Base-by-base conservation (phyloP, 2,888 invertebrate species). In the Julus scanicus region DNA sequence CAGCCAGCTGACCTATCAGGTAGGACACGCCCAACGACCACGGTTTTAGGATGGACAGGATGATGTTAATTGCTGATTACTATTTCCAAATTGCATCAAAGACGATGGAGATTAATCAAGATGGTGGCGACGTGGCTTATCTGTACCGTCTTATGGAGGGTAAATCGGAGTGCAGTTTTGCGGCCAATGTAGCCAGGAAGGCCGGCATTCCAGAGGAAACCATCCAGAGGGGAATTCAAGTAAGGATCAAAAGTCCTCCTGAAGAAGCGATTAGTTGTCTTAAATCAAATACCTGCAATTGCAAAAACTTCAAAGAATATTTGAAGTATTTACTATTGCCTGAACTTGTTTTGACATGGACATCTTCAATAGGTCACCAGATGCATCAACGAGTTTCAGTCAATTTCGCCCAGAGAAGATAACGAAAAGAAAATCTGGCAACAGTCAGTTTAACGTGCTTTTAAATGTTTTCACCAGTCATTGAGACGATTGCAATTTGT, bases 61-160 rank as follows among this genome's bases (percentile, higher is more conserved):
- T 44, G 44, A 44, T 44, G 5, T 44, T 44, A 44, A 44, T 44
- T 44, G 44, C 0, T 8, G 44, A 44, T 44, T 44, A 2, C 0
- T 8, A 44, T 87, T 5, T 87, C 8, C 37, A 13, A 17, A 44
- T 39, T 87, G 8, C 29, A 37, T 29, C 29, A 71, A 83, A 95
- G 95, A 94, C 94, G 2, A 94, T 95, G 92, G 95, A 95, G 90
- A 94, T 94, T 90, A 91, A 94, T n/a, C 90, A 94, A 15, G 92
- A 93, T 88, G 93, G 94, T 86, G 93, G 93, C 37, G 93, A 94
- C 89, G 92, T 96, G 17, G 94, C 95, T 4, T 96, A 95, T 91
- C 92, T 96, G 83, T 95, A 94, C 92, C 94, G 95, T 89, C 91
- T 95, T 85, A 92, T 92, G 4, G 93, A 93, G 87, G 96, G 96